Base-by-base conservation (phyloP, 2,797 vertebrate species). In the Toxotes lorentzi region DNA sequence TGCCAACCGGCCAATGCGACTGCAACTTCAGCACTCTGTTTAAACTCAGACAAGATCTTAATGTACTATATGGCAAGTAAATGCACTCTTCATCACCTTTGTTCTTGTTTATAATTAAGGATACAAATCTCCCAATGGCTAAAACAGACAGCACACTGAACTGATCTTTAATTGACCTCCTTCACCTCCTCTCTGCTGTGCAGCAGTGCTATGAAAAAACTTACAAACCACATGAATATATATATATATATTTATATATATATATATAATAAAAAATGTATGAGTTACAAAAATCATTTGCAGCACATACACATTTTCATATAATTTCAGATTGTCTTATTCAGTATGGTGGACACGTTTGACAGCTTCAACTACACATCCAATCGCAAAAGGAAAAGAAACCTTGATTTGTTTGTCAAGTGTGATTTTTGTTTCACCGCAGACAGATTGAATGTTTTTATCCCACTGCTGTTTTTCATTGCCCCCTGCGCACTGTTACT, bases 351-450 rank as follows among this genome's bases (percentile, higher is more conserved):
- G 57, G 67, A 51, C 38, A 45, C 27, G 8, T 5, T 16, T n/a
- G 23, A 21, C 14, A 56, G 53, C 4, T 30, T 56, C 17, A 12
- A 14, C 4, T 45, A 24, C 19, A 32, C 1, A 23, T 21, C 50
- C 13, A 24, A 12, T 66, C n/a, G 16, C 19, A 60, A 14, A 60
- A 16, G 27, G 16, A 58, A 47, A 40, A 66, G 14, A 13, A 43
- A 45, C n/a, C 64, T 30, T 67, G 48, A 38, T 54, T 56, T 41
- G 23, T 43, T 68, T 53, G n/a, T 5, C 23, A n/a, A 14, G 17
- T 51, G 6, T 50, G 65, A 57, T 59, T 51, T 21, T 54, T 40
- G 1, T 76, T 32, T 70, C 16, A 50, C 48, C 47, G 38, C 30
- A 45, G 34, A n/a, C 13, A 13, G 30, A 41, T n/a, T 21, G 8